Evolutionary conservation across 1,140 invertebrate genomes (phyloP).

Genomic region (Goniozus legneri): DNA sequence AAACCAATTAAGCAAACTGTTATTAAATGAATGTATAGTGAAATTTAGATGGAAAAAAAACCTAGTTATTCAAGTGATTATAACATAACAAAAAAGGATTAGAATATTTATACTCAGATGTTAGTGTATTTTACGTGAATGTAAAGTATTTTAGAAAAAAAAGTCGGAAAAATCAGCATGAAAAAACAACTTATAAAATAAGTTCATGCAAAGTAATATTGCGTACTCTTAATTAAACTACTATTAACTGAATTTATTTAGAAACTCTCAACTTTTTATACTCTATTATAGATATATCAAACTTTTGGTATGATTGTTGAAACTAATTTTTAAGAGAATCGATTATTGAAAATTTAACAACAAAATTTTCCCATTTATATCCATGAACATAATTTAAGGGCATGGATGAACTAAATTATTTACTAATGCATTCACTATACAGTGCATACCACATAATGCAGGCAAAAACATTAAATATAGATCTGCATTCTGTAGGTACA

Average conservation of each 20-base stretch:
- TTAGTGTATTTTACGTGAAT: constrained; percentile 13
- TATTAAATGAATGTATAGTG: too few relatives aligned
- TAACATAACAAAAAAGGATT: too few relatives aligned
- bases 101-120: constrained; percentile 15
- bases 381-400: constrained; percentile 15
- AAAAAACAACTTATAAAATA: constrained; percentile 2
- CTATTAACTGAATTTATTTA: too few relatives aligned
- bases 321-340: too few relatives aligned
- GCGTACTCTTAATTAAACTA: background rate
- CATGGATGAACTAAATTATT: constrained; percentile 15
- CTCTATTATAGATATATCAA: too few relatives aligned
- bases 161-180: too few relatives aligned
- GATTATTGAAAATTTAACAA: too few relatives aligned
- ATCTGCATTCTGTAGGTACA: constrained; percentile 23
- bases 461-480: constrained; percentile 35
- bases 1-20: too few relatives aligned
- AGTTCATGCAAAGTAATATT: background rate
- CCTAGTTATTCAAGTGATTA: too few relatives aligned
- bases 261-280: too few relatives aligned
- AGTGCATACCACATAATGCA: constrained; percentile 27
- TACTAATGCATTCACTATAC: constrained; percentile 18
- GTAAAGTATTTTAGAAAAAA: constrained; percentile 16
- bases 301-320: too few relatives aligned
- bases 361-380: constrained; percentile 19
- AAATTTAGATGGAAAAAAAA: too few relatives aligned